These are phyloP conservation scores for Triplophysa bombifrons DNA, from an alignment of 2,797 vertebrate species.

Conservation along the genomic window DNA sequence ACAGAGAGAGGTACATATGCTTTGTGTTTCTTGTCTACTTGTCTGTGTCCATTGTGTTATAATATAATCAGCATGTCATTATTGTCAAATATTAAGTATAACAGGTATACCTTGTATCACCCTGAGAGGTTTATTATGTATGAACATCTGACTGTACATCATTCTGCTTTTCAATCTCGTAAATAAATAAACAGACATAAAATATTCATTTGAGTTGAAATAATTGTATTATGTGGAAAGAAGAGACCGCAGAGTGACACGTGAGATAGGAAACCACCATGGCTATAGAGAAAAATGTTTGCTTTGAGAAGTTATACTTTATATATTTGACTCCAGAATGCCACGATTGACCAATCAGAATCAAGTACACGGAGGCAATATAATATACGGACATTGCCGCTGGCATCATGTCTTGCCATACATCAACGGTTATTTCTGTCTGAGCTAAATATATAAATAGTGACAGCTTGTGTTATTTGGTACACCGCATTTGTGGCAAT, in stretches of 20 bases:
- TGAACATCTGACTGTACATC: not conserved
- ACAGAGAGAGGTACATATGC: conserved; percentile 88
- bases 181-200: not conserved
- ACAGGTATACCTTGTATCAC: no score
- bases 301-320: not conserved
- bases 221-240: not conserved
- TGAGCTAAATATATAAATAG: conserved; percentile 17
- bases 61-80: not conserved
- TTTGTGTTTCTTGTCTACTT: not conserved
- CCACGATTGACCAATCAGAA: not conserved
- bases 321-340: not conserved
- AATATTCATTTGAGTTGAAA: not conserved
- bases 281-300: not conserved
- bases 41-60: not conserved
- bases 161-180: not conserved
- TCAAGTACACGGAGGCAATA: not conserved
- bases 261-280: not conserved
- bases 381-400: not conserved
- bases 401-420: not conserved
- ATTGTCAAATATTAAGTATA: not conserved
- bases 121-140: not conserved
- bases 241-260: not conserved
- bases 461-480: not conserved
- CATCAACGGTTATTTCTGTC: conserved; percentile 14
- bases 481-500: not conserved